Percentiles rank a stretch among this genome's conserved stretches.
Conservation (phyloP, 2,797 vertebrate genomes). For the Sebastes aleutianus region DNA sequence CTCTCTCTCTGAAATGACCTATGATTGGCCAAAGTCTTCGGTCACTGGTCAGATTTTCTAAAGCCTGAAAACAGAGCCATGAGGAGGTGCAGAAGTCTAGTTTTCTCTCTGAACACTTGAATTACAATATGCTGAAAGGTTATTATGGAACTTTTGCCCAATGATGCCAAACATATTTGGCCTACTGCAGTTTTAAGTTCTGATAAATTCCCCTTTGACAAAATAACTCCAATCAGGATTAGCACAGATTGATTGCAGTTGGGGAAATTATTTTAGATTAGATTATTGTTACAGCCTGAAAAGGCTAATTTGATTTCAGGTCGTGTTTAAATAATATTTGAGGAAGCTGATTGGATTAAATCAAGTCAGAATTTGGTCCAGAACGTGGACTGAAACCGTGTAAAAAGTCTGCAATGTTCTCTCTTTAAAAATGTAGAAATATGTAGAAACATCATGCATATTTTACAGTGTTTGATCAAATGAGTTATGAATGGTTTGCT, state of each 20-base stretch:
- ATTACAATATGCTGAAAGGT: too few species aligned
- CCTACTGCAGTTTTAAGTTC: neutral
- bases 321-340: neutral
- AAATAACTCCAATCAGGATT: neutral
- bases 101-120: too few species aligned
- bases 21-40: too few species aligned
- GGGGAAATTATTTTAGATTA: neutral
- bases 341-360: conserved; percentile 17
- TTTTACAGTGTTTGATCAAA: conserved; percentile 51
- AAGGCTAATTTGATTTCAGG: neutral
- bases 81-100: too few species aligned
- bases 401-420: neutral
- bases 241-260: neutral
- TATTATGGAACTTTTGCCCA: too few species aligned
- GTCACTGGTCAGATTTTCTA: too few species aligned
- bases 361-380: neutral
- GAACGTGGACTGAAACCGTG: neutral
- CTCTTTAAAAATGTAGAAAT: conserved; percentile 9
- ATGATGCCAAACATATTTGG: too few species aligned
- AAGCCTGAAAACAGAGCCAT: too few species aligned
- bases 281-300: neutral
- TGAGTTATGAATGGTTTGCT: conserved; percentile 40
- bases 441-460: conserved; percentile 37
- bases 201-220: neutral
- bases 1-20: too few species aligned